Evolutionary conservation across 2,797 vertebrate species (phyloP).

Genomic region (Galaxias olidus): DNA sequence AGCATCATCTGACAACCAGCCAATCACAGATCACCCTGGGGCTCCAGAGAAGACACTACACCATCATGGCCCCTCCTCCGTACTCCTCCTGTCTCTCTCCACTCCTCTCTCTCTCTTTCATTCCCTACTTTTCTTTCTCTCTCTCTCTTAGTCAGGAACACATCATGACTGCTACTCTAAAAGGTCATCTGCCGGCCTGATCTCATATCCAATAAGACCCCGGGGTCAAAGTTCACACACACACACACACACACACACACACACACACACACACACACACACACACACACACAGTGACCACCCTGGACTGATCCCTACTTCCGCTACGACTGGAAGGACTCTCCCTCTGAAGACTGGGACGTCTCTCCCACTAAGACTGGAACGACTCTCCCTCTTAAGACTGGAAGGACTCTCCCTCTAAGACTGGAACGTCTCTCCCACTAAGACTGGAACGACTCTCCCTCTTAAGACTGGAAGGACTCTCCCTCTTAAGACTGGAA

Average conservation of each 20-base stretch:
- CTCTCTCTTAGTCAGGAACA: not conserved
- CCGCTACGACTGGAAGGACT: no score
- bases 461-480: no score
- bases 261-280: slow-evolving; percentile 9
- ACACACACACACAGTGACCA: not conserved
- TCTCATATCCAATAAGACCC: no score
- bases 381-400: no score
- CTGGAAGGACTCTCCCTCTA: no score
- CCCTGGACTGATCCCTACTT: no score
- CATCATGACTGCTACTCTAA: not conserved
- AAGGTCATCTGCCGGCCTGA: no score
- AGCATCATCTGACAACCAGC: slow-evolving; percentile 33
- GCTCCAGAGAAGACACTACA: not conserved
- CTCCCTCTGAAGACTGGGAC: no score
- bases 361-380: no score
- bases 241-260: slow-evolving; percentile 11
- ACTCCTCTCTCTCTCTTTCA: slow-evolving; percentile 32
- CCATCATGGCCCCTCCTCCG: not conserved
- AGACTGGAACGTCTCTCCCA: no score
- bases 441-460: no score
- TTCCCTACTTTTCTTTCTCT: slow-evolving; percentile 7
- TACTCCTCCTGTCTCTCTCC: slow-evolving; percentile 37
- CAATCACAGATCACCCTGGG: slow-evolving; percentile 6
- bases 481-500: no score
- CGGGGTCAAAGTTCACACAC: not conserved